Percentiles rank a stretch among this genome's conserved stretches.
phyloP scores from a whole-genome alignment of 2,113 vertebrate species.

The Cheirogaleus medius region DNA sequence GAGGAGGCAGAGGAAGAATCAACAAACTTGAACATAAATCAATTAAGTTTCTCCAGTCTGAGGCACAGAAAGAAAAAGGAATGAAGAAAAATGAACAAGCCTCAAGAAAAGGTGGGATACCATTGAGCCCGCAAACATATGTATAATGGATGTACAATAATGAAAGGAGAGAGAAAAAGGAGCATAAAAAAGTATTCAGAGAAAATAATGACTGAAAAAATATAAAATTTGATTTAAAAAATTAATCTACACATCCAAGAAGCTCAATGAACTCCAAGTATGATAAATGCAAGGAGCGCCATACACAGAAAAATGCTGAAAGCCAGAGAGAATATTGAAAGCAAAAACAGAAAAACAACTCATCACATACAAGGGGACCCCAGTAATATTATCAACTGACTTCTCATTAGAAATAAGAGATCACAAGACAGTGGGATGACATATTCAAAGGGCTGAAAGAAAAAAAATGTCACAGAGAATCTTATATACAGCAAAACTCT shows the following conservation, averaged over 20 bases:
- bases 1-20: not conserved
- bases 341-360: not conserved
- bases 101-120: not conserved
- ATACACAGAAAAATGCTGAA: not conserved
- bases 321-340: not conserved
- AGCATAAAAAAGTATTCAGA: not conserved
- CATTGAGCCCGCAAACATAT: not conserved
- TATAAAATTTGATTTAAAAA: not conserved
- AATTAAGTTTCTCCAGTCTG: not conserved
- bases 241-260: not conserved
- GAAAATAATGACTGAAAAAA: not conserved
- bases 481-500: not conserved
- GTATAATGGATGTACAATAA: not conserved
- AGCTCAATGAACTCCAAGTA: not conserved
- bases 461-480: not conserved
- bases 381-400: not conserved
- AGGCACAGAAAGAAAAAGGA: not conserved
- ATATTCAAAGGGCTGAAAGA: not conserved
- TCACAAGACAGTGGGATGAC: not conserved
- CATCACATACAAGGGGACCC: not conserved
- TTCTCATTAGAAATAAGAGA: not conserved
- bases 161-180: not conserved
- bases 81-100: not conserved
- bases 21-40: not conserved
- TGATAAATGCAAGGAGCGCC: not conserved